Evolutionary conservation across 2,888 invertebrate genomes (phyloP).

Genomic region (Emmelina monodactyla): DNA sequence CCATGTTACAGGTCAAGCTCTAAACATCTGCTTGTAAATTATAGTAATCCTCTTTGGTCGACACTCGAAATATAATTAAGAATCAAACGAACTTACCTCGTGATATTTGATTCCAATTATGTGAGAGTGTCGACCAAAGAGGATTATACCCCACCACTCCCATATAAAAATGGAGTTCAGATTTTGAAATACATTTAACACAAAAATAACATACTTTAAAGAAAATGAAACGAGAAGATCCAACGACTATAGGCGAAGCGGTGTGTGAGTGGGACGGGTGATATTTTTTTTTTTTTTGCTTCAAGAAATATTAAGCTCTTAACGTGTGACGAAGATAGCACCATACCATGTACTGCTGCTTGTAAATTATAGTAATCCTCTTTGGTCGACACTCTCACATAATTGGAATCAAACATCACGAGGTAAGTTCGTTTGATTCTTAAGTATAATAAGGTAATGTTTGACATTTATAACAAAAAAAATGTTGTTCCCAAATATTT

Average conservation of each 20-base stretch:
- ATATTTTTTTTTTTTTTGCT: no score
- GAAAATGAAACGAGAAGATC: not conserved
- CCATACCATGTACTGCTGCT: constrained; percentile 3
- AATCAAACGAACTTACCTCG: constrained; percentile 13
- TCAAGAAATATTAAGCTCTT: not conserved
- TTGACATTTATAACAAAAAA: no score
- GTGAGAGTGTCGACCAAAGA: constrained; percentile 10
- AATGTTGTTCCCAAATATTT: no score
- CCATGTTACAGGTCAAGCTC: not conserved
- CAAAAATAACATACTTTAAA: not conserved
- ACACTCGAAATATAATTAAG: constrained; percentile 11
- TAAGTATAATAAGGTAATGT: no score
- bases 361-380: constrained; percentile 2
- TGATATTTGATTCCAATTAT: constrained; percentile 14
- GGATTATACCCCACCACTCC: constrained; percentile 4
- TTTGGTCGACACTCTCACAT: constrained; percentile 1
- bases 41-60: constrained; percentile 8
- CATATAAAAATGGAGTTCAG: no score
- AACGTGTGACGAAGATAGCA: constrained; percentile 4
- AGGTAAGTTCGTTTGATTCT: constrained; percentile 4
- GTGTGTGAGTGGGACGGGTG: no score
- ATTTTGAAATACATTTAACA: not conserved
- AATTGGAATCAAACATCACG: constrained; percentile 2
- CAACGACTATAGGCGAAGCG: no score
- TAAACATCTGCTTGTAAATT: constrained; percentile 13